Evolutionary conservation across 2,797 vertebrate genomes (phyloP).

Genomic region (Phoebastria nigripes): DNA sequence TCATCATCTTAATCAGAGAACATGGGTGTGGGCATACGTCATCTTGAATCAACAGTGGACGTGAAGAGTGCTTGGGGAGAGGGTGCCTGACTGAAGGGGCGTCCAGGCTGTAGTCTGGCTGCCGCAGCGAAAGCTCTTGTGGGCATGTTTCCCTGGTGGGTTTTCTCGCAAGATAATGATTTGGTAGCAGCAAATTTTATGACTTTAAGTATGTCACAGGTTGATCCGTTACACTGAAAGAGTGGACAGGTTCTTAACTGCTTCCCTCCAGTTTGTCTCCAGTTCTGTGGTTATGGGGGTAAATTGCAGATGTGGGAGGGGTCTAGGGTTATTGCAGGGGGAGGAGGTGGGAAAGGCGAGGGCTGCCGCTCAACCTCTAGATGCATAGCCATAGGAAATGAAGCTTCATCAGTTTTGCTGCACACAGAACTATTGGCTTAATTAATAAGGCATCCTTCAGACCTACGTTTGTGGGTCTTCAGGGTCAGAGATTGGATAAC

Average conservation of each 20-base stretch:
- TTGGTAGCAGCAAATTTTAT: background rate
- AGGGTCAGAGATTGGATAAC: background rate
- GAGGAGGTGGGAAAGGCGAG: too few relatives aligned
- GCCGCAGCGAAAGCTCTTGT: background rate
- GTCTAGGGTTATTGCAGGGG: background rate
- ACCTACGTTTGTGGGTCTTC: background rate
- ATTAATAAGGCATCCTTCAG: background rate
- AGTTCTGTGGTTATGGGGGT: background rate
- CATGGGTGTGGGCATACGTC: background rate
- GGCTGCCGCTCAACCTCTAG: background rate
- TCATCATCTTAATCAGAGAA: background rate
- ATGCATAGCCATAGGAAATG: background rate
- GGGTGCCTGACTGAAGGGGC: background rate
- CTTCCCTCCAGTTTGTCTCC: background rate
- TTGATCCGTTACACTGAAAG: background rate
- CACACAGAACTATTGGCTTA: background rate
- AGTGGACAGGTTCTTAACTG: background rate
- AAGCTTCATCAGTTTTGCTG: background rate
- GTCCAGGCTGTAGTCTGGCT: background rate
- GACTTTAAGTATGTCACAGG: background rate
- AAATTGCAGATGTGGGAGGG: background rate
- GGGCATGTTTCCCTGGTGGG: rapidly evolving
- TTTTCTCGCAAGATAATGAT: background rate
- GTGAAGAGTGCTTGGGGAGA: background rate
- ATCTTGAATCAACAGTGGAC: background rate